Evolutionary conservation across 1,140 invertebrate genomes (phyloP).

Genomic region (Macrosteles quadrilineatus): DNA sequence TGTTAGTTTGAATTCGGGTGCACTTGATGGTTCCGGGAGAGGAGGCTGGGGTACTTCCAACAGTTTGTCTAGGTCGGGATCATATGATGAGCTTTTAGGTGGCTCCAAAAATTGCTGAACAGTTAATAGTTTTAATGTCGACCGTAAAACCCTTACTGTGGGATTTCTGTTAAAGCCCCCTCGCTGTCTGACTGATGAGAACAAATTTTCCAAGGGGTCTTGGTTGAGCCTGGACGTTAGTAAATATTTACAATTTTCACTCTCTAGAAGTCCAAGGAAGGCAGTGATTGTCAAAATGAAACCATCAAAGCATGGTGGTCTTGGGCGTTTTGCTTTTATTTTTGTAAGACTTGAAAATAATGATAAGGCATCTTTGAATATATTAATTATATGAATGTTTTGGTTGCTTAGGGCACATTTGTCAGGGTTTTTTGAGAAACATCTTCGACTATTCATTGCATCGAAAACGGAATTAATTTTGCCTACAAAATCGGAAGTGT

Average conservation of each 20-base stretch:
- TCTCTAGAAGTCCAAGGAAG: no score
- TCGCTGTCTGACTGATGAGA: not conserved
- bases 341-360: not conserved
- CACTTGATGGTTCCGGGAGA: no score
- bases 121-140: not conserved
- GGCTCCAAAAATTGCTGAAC: not conserved
- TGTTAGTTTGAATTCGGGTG: no score
- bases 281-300: not conserved
- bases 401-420: not conserved
- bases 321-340: not conserved
- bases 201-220: not conserved
- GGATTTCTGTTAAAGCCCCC: no score
- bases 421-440: not conserved
- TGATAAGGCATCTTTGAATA: not conserved
- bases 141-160: no score
- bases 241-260: not conserved
- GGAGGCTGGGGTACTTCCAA: no score
- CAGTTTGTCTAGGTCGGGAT: no score
- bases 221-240: not conserved
- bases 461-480: no score
- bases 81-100: no score
- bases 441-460: no score
- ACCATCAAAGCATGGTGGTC: not conserved
- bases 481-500: constrained; percentile 1
- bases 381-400: not conserved